phyloP scores from a whole-genome alignment of 1,140 invertebrate species.

The Venturia canescens region DNA sequence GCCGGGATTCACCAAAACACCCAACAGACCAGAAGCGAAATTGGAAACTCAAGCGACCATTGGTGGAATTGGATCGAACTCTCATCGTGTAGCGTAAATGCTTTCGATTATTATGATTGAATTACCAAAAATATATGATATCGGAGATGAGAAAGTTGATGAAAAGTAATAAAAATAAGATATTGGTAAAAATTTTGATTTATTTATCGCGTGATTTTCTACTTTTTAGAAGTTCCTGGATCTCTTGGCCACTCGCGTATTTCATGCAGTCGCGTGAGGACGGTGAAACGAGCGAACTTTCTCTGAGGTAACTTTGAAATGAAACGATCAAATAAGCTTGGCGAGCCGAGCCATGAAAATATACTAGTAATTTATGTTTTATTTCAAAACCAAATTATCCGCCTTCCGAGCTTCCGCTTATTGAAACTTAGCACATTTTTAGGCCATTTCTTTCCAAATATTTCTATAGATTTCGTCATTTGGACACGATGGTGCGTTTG shows the following conservation, averaged over 20 bases:
- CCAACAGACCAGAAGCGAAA: slow-evolving; percentile 71
- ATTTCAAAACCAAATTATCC: no score
- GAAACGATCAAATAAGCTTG: no score
- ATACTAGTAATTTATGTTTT: no score
- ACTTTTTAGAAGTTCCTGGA: slow-evolving; percentile 84
- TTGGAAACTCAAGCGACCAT: slow-evolving; percentile 73
- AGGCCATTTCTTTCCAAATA: no score
- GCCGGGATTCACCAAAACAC: slow-evolving; percentile 75
- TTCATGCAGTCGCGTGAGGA: slow-evolving; percentile 88
- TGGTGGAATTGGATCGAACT: slow-evolving; percentile 64
- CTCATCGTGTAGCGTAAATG: slow-evolving; percentile 62
- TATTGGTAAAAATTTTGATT: neutral
- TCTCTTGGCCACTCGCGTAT: slow-evolving; percentile 92
- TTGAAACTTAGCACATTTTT: no score
- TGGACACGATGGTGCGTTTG: slow-evolving; percentile 86
- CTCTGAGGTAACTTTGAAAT: slow-evolving; percentile 82
- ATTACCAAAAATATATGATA: neutral
- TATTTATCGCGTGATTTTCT: slow-evolving; percentile 11
- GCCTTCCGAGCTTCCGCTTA: no score
- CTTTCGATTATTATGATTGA: neutral
- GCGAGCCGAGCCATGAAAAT: no score
- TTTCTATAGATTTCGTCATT: slow-evolving; percentile 89
- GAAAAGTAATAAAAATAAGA: no score
- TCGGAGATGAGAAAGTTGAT: neutral
- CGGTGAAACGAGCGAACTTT: slow-evolving; percentile 83